phyloP scores from a whole-genome alignment of 1,140 invertebrate species.

The Procambarus clarkii region DNA sequence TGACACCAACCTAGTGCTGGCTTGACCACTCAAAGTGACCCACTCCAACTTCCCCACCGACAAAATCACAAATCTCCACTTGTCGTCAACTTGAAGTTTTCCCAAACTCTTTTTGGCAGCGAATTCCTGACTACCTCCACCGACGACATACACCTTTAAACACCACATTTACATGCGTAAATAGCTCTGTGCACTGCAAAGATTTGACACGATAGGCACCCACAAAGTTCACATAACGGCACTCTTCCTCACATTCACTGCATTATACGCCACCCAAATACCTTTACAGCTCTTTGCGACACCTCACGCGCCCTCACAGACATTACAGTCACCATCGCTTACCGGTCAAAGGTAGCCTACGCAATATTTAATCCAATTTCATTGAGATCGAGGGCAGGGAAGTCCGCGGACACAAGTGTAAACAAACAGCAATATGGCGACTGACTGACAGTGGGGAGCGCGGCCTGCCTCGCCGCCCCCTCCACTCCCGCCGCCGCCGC shows the following conservation, averaged over 20 bases:
- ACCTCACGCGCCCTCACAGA: neutral
- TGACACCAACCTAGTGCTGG: too few species aligned
- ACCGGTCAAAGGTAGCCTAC: neutral
- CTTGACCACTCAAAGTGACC: too few species aligned
- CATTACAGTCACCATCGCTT: neutral
- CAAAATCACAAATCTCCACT: neutral
- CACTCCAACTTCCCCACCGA: too few species aligned
- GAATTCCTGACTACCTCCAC: neutral
- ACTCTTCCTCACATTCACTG: slow-evolving; percentile 8
- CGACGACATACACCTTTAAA: neutral
- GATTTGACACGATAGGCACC: neutral
- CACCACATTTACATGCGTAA: neutral
- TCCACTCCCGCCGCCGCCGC: too few species aligned
- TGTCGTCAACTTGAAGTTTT: neutral
- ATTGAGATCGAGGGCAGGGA: neutral
- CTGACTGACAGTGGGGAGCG: neutral
- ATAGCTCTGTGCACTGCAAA: neutral
- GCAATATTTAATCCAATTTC: neutral
- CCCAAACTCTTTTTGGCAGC: neutral
- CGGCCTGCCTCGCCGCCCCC: too few species aligned
- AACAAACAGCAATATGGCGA: slow-evolving; percentile 34
- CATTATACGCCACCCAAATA: neutral
- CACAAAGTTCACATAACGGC: slow-evolving; percentile 27
- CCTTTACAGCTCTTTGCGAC: neutral
- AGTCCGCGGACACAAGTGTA: slow-evolving; percentile 29